phyloP scores from a whole-genome alignment of 2,113 vertebrate species.

The Aspidoscelis tigris region DNA sequence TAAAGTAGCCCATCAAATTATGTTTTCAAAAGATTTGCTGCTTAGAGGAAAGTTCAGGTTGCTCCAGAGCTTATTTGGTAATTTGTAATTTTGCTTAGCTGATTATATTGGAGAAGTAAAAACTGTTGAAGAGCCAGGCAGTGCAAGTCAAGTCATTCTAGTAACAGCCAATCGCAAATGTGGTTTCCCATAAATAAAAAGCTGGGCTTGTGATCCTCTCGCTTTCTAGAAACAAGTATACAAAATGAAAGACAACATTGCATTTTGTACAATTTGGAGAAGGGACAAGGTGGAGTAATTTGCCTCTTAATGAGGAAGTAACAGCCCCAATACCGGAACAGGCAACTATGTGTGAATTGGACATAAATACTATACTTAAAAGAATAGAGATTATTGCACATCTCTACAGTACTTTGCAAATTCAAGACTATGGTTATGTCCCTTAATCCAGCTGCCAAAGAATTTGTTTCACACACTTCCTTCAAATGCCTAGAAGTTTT shows the following conservation, averaged over 20 bases:
- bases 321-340: background rate
- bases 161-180: background rate
- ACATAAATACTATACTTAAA: constrained; percentile 1
- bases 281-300: constrained; percentile 12
- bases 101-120: background rate
- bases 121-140: background rate
- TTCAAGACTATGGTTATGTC: constrained; percentile 12
- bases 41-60: background rate
- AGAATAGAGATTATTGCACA: constrained; percentile 21
- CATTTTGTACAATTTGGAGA: constrained; percentile 5
- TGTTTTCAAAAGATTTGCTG: background rate
- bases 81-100: background rate
- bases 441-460: constrained; percentile 11
- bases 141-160: background rate
- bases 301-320: constrained; percentile 9
- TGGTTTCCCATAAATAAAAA: constrained; percentile 4
- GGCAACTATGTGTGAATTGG: background rate
- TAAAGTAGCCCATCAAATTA: background rate
- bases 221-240: background rate
- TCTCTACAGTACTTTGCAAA: background rate
- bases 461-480: background rate
- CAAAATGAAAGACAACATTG: background rate
- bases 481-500: background rate
- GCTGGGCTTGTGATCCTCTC: background rate
- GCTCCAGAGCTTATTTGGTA: background rate